phyloP scores from a whole-genome alignment of 2,888 invertebrate genomes.

The Dione vanillae region DNA sequence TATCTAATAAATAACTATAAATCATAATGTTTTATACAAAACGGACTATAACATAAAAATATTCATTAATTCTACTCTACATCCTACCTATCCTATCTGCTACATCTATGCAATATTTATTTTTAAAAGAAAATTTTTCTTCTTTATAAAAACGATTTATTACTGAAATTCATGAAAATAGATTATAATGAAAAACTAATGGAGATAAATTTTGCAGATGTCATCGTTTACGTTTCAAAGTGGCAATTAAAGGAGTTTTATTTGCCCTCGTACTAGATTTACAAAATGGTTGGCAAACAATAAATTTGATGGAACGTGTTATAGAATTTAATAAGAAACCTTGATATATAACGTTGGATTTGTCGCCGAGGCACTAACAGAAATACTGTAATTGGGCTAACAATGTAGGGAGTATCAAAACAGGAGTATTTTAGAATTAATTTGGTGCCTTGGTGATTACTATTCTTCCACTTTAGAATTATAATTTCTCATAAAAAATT shows the following conservation, averaged over 20 bases:
- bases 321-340: not conserved
- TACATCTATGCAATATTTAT: too few relatives aligned
- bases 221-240: slow-evolving; percentile 33
- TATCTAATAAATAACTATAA: too few relatives aligned
- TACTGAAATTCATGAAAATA: not conserved
- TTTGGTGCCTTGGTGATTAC: too few relatives aligned
- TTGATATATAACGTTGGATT: too few relatives aligned
- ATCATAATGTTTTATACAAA: too few relatives aligned
- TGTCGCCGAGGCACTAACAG: not conserved
- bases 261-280: slow-evolving; percentile 10
- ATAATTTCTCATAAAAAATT: too few relatives aligned
- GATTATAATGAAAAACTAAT: slow-evolving; percentile 26
- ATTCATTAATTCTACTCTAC: too few relatives aligned
- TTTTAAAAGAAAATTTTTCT: not conserved
- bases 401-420: too few relatives aligned
- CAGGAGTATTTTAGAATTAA: too few relatives aligned
- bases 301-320: not conserved
- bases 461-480: too few relatives aligned
- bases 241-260: slow-evolving; percentile 37
- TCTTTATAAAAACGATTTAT: not conserved
- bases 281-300: not conserved
- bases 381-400: not conserved
- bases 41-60: too few relatives aligned
- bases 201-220: slow-evolving; percentile 19
- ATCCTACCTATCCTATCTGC: too few relatives aligned